These are phyloP conservation scores for Endomychus coccineus DNA, from an alignment of 2,888 invertebrate species.

Conservation along the genomic window DNA sequence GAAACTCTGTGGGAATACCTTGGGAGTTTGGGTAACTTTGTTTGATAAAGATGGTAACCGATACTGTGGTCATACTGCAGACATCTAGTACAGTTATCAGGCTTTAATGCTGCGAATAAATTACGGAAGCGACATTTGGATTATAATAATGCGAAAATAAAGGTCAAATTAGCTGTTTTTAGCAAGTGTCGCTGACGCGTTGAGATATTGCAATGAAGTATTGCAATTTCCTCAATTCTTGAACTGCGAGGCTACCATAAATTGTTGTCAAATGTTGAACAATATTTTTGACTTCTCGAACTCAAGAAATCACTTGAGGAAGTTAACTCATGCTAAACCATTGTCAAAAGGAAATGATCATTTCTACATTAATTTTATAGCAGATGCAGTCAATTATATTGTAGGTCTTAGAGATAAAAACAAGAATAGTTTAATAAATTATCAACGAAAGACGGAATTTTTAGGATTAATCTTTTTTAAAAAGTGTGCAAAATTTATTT, in stretches of 20 bases:
- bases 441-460: constrained; percentile 8
- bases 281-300: constrained; percentile 26
- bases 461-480: constrained; percentile 6
- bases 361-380: not conserved
- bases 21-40: constrained; percentile 11
- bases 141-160: constrained; percentile 21
- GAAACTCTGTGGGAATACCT: constrained; percentile 18
- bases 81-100: constrained; percentile 9
- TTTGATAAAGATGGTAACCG: constrained; percentile 7
- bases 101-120: constrained; percentile 14
- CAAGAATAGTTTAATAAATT: not conserved
- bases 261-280: constrained; percentile 22
- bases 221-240: constrained; percentile 15
- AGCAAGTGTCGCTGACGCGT: constrained; percentile 20
- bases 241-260: constrained; percentile 19
- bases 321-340: not conserved
- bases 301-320: constrained; percentile 9
- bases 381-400: not conserved
- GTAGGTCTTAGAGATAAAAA: constrained; percentile 1
- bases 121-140: constrained; percentile 12
- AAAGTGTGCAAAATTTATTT: constrained; percentile 1
- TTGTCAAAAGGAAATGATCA: constrained; percentile 1
- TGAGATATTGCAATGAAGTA: constrained; percentile 15
- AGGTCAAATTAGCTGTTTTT: constrained; percentile 23
- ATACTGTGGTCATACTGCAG: constrained; percentile 17